Conservation (phyloP, 2,888 invertebrate genomes). For the Emmelina monodactyla region DNA sequence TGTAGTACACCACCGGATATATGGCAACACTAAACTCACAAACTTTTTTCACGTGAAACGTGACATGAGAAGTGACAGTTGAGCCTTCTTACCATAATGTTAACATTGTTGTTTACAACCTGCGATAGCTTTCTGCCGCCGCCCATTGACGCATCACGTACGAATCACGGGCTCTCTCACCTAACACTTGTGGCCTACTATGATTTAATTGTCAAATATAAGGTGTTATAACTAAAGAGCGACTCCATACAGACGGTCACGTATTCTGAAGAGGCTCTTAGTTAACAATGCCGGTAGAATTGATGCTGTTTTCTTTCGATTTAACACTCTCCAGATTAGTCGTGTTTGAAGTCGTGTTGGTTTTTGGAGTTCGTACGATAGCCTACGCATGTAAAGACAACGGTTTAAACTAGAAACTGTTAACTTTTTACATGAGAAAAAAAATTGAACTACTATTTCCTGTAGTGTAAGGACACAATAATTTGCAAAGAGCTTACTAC, state of each 20-base stretch:
- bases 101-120: slow-evolving; percentile 61
- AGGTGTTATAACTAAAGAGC: slow-evolving; percentile 24
- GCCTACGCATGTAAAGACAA: too few species aligned
- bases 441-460: too few species aligned
- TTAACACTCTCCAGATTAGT: slow-evolving; percentile 28
- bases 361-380: too few species aligned
- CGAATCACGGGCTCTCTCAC: slow-evolving; percentile 28
- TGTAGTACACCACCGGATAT: too few species aligned
- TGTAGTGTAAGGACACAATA: too few species aligned
- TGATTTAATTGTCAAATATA: slow-evolving; percentile 38
- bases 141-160: slow-evolving; percentile 55
- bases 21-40: too few species aligned
- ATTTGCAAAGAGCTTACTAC: too few species aligned
- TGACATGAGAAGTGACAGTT: slow-evolving; percentile 34
- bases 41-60: too few species aligned
- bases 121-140: slow-evolving; percentile 37
- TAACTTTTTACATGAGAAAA: too few species aligned
- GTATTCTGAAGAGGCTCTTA: slow-evolving; percentile 52
- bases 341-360: background rate
- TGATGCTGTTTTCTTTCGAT: slow-evolving; percentile 48
- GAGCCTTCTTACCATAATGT: slow-evolving; percentile 27
- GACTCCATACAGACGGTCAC: slow-evolving; percentile 46
- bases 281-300: slow-evolving; percentile 31
- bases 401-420: too few species aligned
- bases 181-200: slow-evolving; percentile 35